phyloP scores from a whole-genome alignment of 2,797 vertebrate genomes.

The Falco naumanni region DNA sequence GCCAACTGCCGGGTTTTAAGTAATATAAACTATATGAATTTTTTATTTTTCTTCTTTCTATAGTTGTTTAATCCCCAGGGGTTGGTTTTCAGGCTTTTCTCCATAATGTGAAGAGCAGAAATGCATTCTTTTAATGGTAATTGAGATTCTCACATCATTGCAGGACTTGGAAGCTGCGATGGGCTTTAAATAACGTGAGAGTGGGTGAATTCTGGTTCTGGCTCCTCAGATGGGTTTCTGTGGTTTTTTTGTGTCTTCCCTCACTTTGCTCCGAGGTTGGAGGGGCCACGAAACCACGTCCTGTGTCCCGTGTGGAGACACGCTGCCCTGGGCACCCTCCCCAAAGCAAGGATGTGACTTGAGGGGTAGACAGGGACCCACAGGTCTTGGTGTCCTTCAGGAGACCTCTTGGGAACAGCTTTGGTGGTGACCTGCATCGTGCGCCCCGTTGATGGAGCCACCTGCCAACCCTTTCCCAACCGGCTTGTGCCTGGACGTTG shows the following conservation, averaged over 20 bases:
- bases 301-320: accelerated
- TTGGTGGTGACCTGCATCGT: accelerated
- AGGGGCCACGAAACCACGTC: accelerated
- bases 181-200: neutral
- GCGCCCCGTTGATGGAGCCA: accelerated
- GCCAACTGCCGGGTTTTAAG: neutral
- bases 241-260: neutral
- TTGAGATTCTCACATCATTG: neutral
- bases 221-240: accelerated
- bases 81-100: slow-evolving; percentile 24
- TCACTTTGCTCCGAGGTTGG: accelerated
- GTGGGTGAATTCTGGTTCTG: neutral
- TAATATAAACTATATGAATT: neutral
- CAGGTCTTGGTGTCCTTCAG: neutral
- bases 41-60: slow-evolving; percentile 13
- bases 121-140: neutral
- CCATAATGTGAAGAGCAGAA: neutral
- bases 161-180: neutral
- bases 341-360: neutral
- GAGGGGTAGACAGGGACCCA: neutral
- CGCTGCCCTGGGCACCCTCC: neutral
- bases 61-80: slow-evolving; percentile 20
- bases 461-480: neutral
- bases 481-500: accelerated
- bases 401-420: accelerated